Conservation (phyloP, 2,113 vertebrate species). For the Actenoides lindsayi region DNA sequence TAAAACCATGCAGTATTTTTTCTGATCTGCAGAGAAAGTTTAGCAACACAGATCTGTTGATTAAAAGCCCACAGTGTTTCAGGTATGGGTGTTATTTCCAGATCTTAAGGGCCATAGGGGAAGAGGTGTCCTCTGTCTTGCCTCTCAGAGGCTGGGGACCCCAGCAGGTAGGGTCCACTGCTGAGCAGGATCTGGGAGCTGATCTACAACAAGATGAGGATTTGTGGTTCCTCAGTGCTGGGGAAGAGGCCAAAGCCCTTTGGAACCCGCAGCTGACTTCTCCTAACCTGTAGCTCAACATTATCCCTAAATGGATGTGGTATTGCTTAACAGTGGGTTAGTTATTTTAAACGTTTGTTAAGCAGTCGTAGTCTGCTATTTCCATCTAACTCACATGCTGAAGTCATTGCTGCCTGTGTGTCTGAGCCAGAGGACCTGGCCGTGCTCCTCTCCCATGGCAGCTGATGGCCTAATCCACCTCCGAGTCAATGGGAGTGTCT, state of each 20-base stretch:
- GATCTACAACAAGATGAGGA: background rate
- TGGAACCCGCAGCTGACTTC: background rate
- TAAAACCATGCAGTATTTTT: background rate
- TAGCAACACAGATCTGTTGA: background rate
- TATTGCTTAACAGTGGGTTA: background rate
- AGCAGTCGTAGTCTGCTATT: constrained; percentile 7
- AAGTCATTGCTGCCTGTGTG: background rate
- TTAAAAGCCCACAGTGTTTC: background rate
- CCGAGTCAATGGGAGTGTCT: constrained; percentile 8
- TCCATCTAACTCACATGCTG: constrained; percentile 17
- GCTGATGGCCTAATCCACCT: background rate
- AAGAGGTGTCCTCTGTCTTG: background rate
- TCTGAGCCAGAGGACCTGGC: constrained; percentile 10
- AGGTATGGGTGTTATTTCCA: background rate
- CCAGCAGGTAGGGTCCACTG: background rate
- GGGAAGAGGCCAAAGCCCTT: background rate
- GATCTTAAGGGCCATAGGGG: background rate
- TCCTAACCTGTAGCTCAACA: background rate
- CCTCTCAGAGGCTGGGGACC: background rate
- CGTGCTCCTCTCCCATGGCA: background rate
- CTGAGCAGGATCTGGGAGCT: background rate
- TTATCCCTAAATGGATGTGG: background rate
- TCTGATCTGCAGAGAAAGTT: background rate
- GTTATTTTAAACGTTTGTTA: background rate
- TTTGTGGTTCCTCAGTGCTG: background rate